phyloP scores from a whole-genome alignment of 1,140 invertebrate genomes.

The Arctopsyche grandis region DNA sequence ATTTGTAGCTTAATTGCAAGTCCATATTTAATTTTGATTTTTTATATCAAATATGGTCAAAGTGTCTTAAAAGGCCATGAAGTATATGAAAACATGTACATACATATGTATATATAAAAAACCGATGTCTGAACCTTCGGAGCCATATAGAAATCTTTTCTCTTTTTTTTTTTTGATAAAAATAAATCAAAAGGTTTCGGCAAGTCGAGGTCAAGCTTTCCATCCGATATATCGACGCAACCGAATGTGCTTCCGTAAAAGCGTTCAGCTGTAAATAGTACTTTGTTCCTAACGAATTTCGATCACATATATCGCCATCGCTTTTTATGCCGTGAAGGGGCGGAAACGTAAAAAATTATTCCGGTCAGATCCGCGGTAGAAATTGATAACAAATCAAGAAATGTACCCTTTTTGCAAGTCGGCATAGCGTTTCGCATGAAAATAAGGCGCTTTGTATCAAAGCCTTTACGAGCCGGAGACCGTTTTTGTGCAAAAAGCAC shows the following conservation, averaged over 20 bases:
- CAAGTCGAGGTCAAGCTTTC: constrained; percentile 4
- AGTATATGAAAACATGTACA: no score
- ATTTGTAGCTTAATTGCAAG: no score
- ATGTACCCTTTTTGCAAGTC: constrained; percentile 34
- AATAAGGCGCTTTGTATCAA: constrained; percentile 42
- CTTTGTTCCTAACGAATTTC: neutral
- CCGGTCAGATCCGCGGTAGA: constrained; percentile 43
- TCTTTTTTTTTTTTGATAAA: neutral
- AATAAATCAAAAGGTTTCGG: constrained; percentile 13
- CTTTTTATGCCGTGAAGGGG: neutral
- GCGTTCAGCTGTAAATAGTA: constrained; percentile 50
- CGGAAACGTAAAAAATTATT: constrained; percentile 48
- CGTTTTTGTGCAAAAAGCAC: constrained; percentile 29
- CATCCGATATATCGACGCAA: constrained; percentile 1
- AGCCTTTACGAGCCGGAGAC: constrained; percentile 11
- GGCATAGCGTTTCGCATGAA: constrained; percentile 39
- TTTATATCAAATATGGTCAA: no score
- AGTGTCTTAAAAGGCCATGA: no score
- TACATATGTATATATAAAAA: no score
- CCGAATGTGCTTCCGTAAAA: constrained; percentile 43
- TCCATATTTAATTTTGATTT: no score
- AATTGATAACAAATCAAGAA: constrained; percentile 52
- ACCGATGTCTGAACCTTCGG: no score
- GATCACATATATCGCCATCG: neutral
- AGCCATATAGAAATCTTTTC: neutral